A percentile compares a stretch with the other conserved stretches of the same genome.
Conservation (phyloP, 2,888 invertebrate species). For the Eurytoma adleriae region DNA sequence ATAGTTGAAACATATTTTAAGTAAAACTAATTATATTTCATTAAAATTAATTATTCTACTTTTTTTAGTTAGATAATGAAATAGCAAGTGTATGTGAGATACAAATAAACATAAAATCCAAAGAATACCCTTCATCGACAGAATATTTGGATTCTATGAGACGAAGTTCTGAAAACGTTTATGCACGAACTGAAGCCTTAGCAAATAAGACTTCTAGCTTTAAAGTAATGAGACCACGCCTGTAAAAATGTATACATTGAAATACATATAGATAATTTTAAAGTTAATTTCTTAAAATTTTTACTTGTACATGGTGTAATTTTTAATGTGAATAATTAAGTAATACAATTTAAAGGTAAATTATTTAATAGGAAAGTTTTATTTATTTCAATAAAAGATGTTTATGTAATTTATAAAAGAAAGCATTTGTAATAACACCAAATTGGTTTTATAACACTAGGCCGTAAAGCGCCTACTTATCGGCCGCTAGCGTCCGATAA, state of each 20-base stretch:
- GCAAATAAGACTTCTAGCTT: conserved; percentile 74
- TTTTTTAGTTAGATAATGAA: conserved; percentile 43
- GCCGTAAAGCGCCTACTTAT: too few relatives aligned
- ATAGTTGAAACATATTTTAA: not conserved
- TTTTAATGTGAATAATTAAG: conserved; percentile 37
- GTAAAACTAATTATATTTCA: not conserved
- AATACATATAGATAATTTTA: conserved; percentile 41
- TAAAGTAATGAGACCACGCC: conserved; percentile 74
- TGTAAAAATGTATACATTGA: conserved; percentile 62
- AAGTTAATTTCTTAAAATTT: not conserved
- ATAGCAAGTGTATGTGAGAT: conserved; percentile 36
- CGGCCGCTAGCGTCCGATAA: too few relatives aligned
- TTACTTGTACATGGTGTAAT: not conserved
- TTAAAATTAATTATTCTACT: not conserved
- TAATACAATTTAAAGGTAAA: conserved; percentile 16
- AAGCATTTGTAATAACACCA: conserved; percentile 42
- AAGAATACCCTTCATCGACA: conserved; percentile 69
- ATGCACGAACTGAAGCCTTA: conserved; percentile 73
- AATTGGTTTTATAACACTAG: conserved; percentile 44
- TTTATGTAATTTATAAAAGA: conserved; percentile 47
- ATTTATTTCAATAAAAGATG: conserved; percentile 50
- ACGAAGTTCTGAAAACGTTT: conserved; percentile 73
- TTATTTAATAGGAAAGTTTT: conserved; percentile 46
- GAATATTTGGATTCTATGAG: conserved; percentile 73
- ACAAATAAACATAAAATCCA: conserved; percentile 58